Evolutionary conservation across 2,797 vertebrate species (phyloP).

Genomic region (Echiichthys vipera): DNA sequence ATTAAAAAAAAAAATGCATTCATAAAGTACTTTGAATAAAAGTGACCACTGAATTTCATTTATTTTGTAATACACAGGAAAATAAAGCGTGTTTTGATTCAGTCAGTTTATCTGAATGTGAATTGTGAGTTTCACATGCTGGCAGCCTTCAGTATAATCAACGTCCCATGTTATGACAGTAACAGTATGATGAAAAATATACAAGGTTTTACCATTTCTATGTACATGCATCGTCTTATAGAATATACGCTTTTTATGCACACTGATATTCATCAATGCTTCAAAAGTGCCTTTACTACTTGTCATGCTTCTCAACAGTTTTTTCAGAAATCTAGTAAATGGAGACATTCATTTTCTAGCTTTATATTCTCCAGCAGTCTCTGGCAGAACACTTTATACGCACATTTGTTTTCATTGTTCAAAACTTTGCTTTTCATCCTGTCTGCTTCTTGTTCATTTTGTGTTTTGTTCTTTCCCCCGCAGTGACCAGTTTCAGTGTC

Average conservation of each 20-base stretch:
- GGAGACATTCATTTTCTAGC: background rate
- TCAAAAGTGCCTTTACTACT: background rate
- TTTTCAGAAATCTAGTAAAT: background rate
- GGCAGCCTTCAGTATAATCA: background rate
- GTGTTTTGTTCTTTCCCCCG: slow-evolving; percentile 22
- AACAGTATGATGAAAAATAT: background rate
- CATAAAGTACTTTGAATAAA: background rate
- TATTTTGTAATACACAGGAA: fast-evolving
- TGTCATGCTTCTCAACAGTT: slow-evolving; percentile 3
- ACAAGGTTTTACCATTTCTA: background rate
- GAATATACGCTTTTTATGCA: background rate
- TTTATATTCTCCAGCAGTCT: slow-evolving; percentile 4
- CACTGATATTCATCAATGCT: background rate
- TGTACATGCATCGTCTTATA: background rate
- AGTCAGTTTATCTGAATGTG: slow-evolving; percentile 16
- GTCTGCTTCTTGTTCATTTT: slow-evolving; percentile 32
- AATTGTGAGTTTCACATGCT: background rate
- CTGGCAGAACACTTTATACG: slow-evolving; percentile 18
- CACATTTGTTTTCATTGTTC: slow-evolving; percentile 35
- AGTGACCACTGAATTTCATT: background rate
- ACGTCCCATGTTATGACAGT: background rate
- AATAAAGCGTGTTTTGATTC: background rate
- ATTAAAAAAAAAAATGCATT: fast-evolving
- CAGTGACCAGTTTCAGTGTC: slow-evolving; percentile 9
- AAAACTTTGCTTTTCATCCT: no score